Evolutionary conservation across 2,888 invertebrate genomes (phyloP), one percentile per base, ranked within the genome.

Genomic region (Aspidiotus rigidus): DNA sequence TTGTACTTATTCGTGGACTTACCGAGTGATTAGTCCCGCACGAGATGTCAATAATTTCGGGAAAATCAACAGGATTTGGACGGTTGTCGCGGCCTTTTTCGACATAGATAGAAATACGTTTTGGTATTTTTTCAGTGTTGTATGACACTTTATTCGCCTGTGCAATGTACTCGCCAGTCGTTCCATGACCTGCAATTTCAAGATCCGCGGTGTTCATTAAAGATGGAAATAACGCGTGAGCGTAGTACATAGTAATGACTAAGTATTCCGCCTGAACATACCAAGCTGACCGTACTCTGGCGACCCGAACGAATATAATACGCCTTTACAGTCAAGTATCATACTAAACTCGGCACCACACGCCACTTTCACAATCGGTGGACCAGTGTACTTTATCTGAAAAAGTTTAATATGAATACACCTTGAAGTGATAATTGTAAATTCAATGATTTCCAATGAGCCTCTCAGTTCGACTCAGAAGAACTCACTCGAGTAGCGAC

Each of bases 331-430:
- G 78, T 95, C 95, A 62, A 94, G 80, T 66, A 96, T 89, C 79
- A 93, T 87, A 7, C 93, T 93, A 79, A 95, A 96, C 74, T 96
- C 95, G 0, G 88, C 93, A 0, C 95, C 96, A 76, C 93, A 93
- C 0, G 89, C 89, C 72, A 94, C 86, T 77, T 91, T 91, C 69
- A 93, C 85, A 64, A 95, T 87, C 0, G 93, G 93, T 28, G 92
- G 87, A 2, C 94, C 93, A 56, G 88, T 83, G 76, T 74, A 79
- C 53, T 76, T 74, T 53, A 79, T 74, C 78, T 79, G 71, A n/a
- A 73, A 73, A 28, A 62, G 8, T 17, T 28, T 28, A 3, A 28
- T 28, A 5, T 28, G 28, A 28, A 28, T 5, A 28, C 28, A 28
- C 5, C 28, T 42, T 54, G 41, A 63, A 41, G 41, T 42, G 63